Base-by-base conservation (phyloP, 2,888 invertebrate species). In the Rhimphoctona megacephalus region DNA sequence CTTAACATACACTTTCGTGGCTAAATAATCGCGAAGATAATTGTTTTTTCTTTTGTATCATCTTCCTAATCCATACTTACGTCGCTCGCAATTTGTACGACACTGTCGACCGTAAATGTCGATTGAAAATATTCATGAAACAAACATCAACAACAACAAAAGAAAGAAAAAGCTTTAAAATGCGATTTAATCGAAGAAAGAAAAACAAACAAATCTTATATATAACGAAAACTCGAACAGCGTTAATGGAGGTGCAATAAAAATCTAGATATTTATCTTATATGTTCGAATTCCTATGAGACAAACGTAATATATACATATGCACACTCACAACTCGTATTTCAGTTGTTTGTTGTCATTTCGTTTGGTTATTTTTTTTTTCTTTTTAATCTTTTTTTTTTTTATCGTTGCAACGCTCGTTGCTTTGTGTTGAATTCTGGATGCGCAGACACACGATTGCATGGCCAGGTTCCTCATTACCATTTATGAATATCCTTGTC, bases 351-450 rank as follows among this genome's bases (percentile, higher is more conserved):
- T 84, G 77, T 88, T 90, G 36, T 73, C 33, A 73, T 89, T 86
- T 81, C 61, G 30, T 17, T 30, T 66, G 19, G 33, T 66, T n/a
- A 0, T 67, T 4, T 67, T 25, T 30, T 8, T 70, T 19, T 66
- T 49, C 2, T 49, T 52, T 81, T 22, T 25, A 39, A 17, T n/a
- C 19, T 49, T 36, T 72, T 11, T 43, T 66, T 54, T 30, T 67
- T 91, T 91, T 91, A 91, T 91, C 90, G 92, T 92, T 91, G 91
- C 33, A 36, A 54, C n/a, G 7, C 33, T 73, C 85, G 89, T 88
- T 46, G 5, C 17, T 57, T 52, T 78, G 5, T 33, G 25, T 0
- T 36, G 22, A 1, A 66, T 19, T 39, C 36, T n/a, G n/a, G 36
- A 46, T 49, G 19, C 14, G 4, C 17, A 73, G 36, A 54, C 22